Evolutionary conservation across 2,113 vertebrate species (phyloP), one percentile per base, ranked within the genome.

Genomic region (Gallinago undulata): DNA sequence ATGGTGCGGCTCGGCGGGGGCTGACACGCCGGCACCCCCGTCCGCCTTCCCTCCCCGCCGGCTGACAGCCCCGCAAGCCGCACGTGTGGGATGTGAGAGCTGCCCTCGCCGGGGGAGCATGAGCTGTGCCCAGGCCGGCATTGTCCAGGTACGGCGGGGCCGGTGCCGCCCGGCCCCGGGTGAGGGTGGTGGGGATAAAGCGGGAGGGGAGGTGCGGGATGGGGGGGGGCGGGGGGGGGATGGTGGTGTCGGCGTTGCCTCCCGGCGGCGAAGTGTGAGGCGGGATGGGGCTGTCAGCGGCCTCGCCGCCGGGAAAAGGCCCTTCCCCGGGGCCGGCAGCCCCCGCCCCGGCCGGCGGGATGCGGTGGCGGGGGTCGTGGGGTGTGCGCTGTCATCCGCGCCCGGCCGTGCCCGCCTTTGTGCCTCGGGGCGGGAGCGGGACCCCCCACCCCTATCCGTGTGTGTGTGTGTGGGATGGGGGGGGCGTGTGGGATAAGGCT

Each of bases 111-210:
- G 63, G 74, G 67, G 97, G 97, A 98, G 98, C 96, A 98, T 97
- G 98, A 97, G 96, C 96, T 98, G 97, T 94, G 94, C 96, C 94
- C 97, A 96, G 98, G 89, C 97, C 82, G 76, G 97, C 95, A 97
- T 98, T 96, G 96, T 97, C 92, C 97, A 98, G 98, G 98, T 98
- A 97, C 75, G 94, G 91, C 92, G 96, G 90, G 68, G 82, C 83
- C 74, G 87, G 92, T 88, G 64, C 48, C 64, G 31, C 90, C 66
- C 43, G 60, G 76, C 80, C 66, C 75, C 23, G 50, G 66, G 24
- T 47, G 25, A 24, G 25, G 79, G 63, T 19, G 73, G 45, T 3
- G 63, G 43, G 23, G n/a, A 6, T 2, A 47, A 8, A 17, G 45
- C 17, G 18, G 18, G 18, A 17, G 45, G 45, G 17, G 45, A 17